phyloP scores from a whole-genome alignment of 2,797 vertebrate species.

The Aldrovandia affinis region DNA sequence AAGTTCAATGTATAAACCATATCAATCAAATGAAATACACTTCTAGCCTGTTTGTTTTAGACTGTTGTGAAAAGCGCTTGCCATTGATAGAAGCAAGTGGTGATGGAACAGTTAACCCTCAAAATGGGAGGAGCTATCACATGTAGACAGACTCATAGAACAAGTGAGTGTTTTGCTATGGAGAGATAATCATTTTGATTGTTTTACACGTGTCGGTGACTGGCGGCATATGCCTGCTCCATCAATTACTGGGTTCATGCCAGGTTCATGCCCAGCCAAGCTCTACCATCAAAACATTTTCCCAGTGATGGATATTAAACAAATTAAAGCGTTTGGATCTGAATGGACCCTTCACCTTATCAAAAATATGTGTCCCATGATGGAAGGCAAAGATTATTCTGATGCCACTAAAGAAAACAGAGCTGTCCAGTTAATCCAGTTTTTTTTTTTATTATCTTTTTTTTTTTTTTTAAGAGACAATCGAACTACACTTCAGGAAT shows the following conservation, averaged over 20 bases:
- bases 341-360: not conserved
- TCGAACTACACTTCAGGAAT: not conserved
- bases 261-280: too few species aligned
- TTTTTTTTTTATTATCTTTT: too few species aligned
- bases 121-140: not conserved
- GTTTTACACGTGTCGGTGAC: not conserved
- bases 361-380: not conserved
- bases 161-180: not conserved
- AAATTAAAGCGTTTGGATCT: not conserved
- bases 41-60: not conserved
- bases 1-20: not conserved
- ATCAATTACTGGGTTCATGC: not conserved
- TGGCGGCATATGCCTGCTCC: not conserved
- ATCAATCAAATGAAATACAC: conserved; percentile 29
- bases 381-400: not conserved
- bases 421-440: not conserved
- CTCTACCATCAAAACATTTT: not conserved
- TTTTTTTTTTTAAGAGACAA: not conserved
- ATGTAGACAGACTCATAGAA: not conserved
- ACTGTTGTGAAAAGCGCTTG: not conserved
- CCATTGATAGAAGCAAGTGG: not conserved
- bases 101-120: not conserved
- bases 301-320: not conserved
- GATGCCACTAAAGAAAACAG: not conserved
- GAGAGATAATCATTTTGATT: not conserved